These are phyloP conservation scores for Bos indicus DNA, from an alignment of 2,113 vertebrate species.

Conservation along the genomic window DNA sequence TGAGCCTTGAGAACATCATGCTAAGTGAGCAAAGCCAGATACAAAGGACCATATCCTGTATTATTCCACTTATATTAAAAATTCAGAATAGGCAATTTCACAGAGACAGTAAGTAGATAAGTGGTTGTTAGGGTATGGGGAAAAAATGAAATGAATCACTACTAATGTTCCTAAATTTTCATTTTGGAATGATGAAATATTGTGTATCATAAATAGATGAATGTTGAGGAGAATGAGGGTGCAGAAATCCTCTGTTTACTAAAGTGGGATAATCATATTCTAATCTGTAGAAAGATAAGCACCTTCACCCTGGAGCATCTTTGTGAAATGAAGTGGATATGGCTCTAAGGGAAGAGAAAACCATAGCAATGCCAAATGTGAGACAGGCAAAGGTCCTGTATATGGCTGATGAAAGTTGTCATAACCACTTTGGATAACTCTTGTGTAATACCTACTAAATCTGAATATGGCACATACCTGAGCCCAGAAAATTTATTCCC, in stretches of 20 bases:
- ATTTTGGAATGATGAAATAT: background rate
- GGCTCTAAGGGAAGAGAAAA: too few species aligned
- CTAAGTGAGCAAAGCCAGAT: background rate
- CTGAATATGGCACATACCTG: background rate
- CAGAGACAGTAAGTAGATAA: background rate
- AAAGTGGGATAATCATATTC: background rate
- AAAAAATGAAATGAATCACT: background rate
- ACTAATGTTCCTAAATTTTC: background rate
- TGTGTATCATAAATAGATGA: background rate
- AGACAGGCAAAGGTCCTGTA: rapidly evolving
- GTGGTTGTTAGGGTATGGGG: background rate
- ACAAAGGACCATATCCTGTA: background rate
- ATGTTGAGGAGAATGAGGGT: background rate
- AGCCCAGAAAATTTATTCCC: background rate
- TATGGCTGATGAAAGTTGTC: background rate
- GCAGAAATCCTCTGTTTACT: background rate
- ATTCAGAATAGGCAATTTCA: background rate
- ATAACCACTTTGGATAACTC: background rate
- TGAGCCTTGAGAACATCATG: background rate
- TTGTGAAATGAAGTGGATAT: background rate
- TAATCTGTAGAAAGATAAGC: background rate
- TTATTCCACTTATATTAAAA: background rate
- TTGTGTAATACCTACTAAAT: background rate
- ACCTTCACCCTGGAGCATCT: background rate
- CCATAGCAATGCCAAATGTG: rapidly evolving